Evolutionary conservation across 2,113 vertebrate genomes (phyloP).

Genomic region (Tragelaphus buxtoni): DNA sequence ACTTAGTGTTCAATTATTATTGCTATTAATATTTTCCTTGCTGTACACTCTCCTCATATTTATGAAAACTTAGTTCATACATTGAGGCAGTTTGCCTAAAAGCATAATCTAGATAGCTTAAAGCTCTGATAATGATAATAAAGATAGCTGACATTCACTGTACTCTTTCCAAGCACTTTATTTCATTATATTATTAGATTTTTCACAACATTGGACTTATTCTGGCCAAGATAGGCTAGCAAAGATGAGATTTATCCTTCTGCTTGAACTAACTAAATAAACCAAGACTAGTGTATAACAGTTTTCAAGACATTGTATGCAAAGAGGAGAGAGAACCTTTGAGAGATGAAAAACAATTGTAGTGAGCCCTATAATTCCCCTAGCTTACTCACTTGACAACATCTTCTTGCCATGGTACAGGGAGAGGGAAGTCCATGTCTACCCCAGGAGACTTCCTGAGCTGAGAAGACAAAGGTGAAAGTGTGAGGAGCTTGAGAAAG

Average conservation of each 20-base stretch:
- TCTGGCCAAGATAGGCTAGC: background rate
- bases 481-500: background rate
- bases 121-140: background rate
- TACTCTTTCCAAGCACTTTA: background rate
- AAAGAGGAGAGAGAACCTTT: background rate
- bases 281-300: background rate
- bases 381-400: background rate
- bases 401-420: background rate
- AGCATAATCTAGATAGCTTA: background rate
- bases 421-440: background rate
- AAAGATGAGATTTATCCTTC: background rate
- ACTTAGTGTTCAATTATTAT: constrained; percentile 36
- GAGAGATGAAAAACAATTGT: background rate
- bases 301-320: background rate
- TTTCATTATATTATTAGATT: constrained; percentile 4
- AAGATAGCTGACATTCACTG: background rate
- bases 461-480: background rate
- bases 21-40: constrained; percentile 46
- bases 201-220: background rate
- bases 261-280: background rate
- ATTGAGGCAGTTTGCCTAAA: background rate
- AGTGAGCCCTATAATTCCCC: background rate
- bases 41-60: background rate
- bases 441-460: background rate
- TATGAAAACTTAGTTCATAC: constrained; percentile 17